phyloP scores from a whole-genome alignment of 2,797 vertebrate genomes.

The Muscicapa comitata region DNA sequence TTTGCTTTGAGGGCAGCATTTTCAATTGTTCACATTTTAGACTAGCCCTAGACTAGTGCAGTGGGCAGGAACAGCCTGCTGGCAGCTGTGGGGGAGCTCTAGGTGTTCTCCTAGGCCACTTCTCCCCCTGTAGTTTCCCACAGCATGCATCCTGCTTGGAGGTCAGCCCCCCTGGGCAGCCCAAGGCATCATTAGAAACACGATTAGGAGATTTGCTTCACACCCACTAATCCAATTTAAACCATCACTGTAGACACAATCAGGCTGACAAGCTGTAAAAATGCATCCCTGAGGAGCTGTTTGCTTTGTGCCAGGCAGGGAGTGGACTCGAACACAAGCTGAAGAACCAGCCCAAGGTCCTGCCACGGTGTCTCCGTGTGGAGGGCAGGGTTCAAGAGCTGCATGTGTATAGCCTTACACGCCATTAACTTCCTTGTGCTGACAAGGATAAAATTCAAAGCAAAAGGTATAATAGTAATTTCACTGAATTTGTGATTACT shows the following conservation, averaged over 20 bases:
- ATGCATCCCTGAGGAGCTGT: neutral
- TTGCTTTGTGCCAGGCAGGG: neutral
- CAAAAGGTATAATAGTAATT: neutral
- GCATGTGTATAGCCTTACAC: rapidly evolving
- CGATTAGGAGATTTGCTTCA: neutral
- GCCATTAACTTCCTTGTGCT: neutral
- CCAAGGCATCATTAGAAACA: neutral
- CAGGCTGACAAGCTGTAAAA: neutral
- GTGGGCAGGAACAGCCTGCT: neutral
- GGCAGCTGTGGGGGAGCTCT: neutral
- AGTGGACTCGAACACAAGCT: neutral
- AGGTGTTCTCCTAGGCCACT: neutral
- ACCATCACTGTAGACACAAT: neutral
- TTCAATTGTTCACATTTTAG: neutral
- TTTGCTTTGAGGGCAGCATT: neutral
- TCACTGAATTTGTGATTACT: neutral
- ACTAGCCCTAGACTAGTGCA: neutral
- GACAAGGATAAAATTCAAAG: neutral
- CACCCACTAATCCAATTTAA: neutral
- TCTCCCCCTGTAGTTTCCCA: neutral
- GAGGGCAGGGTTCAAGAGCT: neutral
- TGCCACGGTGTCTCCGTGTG: rapidly evolving
- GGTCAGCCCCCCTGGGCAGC: neutral
- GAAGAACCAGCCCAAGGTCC: neutral
- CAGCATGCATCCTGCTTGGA: neutral